A percentile compares a stretch with the other conserved stretches of the same genome.
Evolutionary conservation across 2,888 invertebrate genomes (phyloP).

Genomic region (Philereme transversata): DNA sequence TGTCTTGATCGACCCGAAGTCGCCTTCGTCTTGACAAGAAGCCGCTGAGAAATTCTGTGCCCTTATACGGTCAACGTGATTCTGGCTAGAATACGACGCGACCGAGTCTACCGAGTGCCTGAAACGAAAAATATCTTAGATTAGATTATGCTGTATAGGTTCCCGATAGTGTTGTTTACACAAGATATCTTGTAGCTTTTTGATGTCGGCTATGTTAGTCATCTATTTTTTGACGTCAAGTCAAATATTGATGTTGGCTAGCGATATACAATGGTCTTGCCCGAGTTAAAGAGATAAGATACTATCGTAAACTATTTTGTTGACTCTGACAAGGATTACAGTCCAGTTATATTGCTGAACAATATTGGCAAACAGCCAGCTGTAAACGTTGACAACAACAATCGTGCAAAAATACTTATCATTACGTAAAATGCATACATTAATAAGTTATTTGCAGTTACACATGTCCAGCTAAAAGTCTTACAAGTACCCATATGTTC

Average conservation of each 20-base stretch:
- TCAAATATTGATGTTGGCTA: conserved; percentile 54
- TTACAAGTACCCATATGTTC: not conserved
- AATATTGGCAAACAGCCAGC: conserved; percentile 54
- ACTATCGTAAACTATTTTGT: conserved; percentile 26
- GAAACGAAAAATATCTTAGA: conserved; percentile 68
- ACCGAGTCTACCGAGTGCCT: conserved; percentile 85
- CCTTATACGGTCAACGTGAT: conserved; percentile 84
- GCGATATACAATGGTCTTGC: conserved; percentile 30
- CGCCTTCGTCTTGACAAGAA: conserved; percentile 82
- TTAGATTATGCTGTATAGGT: conserved; percentile 65
- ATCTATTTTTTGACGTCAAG: conserved; percentile 53
- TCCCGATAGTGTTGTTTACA: conserved; percentile 66
- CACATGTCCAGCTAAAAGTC: not conserved
- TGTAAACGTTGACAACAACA: conserved; percentile 45
- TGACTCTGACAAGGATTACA: conserved; percentile 37
- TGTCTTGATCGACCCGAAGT: conserved; percentile 80
- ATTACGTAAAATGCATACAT: conserved; percentile 30
- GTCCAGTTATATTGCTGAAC: conserved; percentile 39
- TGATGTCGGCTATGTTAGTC: conserved; percentile 56
- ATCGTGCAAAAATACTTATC: conserved; percentile 35
- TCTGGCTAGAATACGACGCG: conserved; percentile 84
- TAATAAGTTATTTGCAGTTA: not conserved
- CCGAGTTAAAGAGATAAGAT: conserved; percentile 31
- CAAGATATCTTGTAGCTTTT: conserved; percentile 59
- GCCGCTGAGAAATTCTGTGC: conserved; percentile 82